phyloP scores from a whole-genome alignment of 2,888 invertebrate species.

The Drosophila phalerata region DNA sequence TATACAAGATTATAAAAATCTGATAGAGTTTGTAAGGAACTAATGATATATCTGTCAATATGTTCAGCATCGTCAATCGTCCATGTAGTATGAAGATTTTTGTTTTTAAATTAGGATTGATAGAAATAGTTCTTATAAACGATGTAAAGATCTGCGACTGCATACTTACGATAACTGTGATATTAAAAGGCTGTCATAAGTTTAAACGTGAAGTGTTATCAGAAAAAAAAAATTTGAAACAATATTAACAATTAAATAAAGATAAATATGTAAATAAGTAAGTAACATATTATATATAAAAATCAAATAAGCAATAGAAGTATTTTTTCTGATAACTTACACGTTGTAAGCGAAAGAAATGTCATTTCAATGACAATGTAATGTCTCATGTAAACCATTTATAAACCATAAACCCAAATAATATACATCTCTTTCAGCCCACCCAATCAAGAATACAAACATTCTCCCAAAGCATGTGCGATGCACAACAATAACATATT shows the following conservation, averaged over 20 bases:
- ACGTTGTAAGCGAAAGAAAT: too few species aligned
- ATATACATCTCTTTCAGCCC: slow-evolving; percentile 49
- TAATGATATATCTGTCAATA: too few species aligned
- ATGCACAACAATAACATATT: slow-evolving; percentile 10
- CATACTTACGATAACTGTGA: slow-evolving; percentile 4
- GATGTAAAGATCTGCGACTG: background rate
- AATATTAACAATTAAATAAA: background rate
- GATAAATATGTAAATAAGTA: too few species aligned
- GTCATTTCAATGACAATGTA: too few species aligned
- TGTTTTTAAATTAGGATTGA: background rate
- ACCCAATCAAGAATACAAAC: slow-evolving; percentile 16
- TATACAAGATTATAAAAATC: too few species aligned
- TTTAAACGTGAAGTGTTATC: background rate
- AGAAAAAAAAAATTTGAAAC: background rate
- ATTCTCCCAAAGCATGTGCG: slow-evolving; percentile 19
- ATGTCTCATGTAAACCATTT: background rate
- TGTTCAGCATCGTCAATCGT: background rate
- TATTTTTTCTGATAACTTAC: background rate
- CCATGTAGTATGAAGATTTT: background rate
- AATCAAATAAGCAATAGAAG: background rate
- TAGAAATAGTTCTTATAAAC: background rate
- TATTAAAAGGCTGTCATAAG: slow-evolving; percentile 3
- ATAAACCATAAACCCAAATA: background rate
- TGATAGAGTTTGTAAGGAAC: too few species aligned
- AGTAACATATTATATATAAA: background rate